Conservation (phyloP, 2,888 invertebrate species). For the Erebia palarica region DNA sequence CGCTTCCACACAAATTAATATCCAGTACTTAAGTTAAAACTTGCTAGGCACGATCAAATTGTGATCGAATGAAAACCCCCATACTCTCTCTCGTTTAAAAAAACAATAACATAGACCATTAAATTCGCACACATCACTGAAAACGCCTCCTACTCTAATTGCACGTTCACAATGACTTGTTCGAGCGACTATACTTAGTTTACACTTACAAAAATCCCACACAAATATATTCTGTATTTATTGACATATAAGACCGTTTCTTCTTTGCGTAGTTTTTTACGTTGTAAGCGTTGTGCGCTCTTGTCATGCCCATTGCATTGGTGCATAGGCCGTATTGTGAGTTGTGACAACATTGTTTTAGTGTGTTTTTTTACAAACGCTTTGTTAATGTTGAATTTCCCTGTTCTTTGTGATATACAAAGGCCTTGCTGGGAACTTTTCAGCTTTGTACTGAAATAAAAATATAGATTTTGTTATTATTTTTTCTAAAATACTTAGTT, state of each 20-base stretch:
- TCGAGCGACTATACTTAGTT: constrained; percentile 49
- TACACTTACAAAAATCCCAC: constrained; percentile 22
- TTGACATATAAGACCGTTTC: constrained; percentile 23
- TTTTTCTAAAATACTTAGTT: too few species aligned
- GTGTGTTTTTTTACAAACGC: constrained; percentile 24
- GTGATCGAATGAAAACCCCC: constrained; percentile 45
- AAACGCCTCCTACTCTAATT: constrained; percentile 65
- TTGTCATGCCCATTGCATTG: constrained; percentile 40
- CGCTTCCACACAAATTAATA: constrained; percentile 26
- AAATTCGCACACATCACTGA: constrained; percentile 74
- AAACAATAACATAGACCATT: constrained; percentile 78
- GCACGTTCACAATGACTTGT: constrained; percentile 63
- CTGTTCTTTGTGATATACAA: constrained; percentile 21
- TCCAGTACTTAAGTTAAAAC: constrained; percentile 17
- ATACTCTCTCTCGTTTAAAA: constrained; percentile 50
- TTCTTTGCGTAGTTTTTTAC: constrained; percentile 25
- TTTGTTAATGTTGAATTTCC: constrained; percentile 32
- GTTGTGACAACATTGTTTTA: constrained; percentile 40
- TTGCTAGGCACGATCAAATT: constrained; percentile 43
- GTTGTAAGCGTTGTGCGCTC: constrained; percentile 24
- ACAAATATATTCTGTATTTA: constrained; percentile 24
- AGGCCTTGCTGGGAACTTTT: constrained; percentile 18
- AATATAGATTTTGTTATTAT: too few species aligned
- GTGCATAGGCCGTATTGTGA: constrained; percentile 37
- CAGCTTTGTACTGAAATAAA: neutral